A percentile compares a stretch with the other conserved stretches of the same genome.
phyloP scores from a whole-genome alignment of 1,140 invertebrate species.

The Drosophila setifemur region DNA sequence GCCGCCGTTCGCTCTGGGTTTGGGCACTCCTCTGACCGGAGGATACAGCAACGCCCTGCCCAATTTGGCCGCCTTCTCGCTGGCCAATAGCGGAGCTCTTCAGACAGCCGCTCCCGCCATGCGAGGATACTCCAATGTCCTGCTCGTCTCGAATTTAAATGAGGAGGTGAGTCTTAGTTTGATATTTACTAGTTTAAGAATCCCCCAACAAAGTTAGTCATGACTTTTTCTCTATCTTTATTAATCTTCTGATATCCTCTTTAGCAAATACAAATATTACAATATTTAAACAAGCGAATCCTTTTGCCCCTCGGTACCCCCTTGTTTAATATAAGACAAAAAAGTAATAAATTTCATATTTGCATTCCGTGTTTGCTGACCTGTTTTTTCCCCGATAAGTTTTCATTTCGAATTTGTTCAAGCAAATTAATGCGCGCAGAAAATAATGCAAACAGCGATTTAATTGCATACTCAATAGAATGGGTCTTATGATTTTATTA shows the following conservation, averaged over 20 bases:
- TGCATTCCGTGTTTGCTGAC: slow-evolving; percentile 22
- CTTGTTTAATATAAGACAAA: too few relatives aligned
- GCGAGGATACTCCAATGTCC: slow-evolving; percentile 90
- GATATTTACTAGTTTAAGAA: background rate
- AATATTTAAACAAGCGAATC: too few relatives aligned
- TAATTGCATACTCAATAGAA: too few relatives aligned
- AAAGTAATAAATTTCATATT: too few relatives aligned
- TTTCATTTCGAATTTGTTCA: background rate
- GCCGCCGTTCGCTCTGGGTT: slow-evolving; percentile 89
- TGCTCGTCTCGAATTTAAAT: slow-evolving; percentile 95
- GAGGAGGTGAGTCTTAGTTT: slow-evolving; percentile 89
- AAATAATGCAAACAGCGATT: too few relatives aligned
- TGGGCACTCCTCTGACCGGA: slow-evolving; percentile 87
- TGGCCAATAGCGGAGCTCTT: slow-evolving; percentile 85
- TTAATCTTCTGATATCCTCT: too few relatives aligned
- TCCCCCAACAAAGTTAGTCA: too few relatives aligned
- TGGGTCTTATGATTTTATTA: too few relatives aligned
- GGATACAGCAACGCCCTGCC: slow-evolving; percentile 88
- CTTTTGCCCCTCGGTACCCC: too few relatives aligned
- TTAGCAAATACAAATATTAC: too few relatives aligned
- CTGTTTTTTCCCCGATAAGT: slow-evolving; percentile 30
- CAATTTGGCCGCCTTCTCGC: slow-evolving; percentile 88
- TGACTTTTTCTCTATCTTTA: too few relatives aligned
- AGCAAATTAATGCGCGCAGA: too few relatives aligned
- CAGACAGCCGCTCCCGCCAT: slow-evolving; percentile 86